Evolutionary conservation across 2,113 vertebrate species (phyloP).

Genomic region (Labeo catla): DNA sequence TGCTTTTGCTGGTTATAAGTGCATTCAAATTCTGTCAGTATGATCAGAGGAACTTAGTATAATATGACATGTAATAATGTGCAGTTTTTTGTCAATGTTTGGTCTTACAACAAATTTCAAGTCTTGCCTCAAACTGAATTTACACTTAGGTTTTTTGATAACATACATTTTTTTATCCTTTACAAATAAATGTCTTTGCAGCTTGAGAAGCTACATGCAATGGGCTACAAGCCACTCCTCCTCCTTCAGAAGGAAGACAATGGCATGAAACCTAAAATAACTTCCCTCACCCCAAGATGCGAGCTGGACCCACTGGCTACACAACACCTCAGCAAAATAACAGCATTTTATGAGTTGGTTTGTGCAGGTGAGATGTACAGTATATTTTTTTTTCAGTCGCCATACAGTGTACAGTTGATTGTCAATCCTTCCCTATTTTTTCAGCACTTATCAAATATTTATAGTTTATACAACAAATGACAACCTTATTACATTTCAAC

Average conservation of each 20-base stretch:
- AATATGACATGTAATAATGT: background rate
- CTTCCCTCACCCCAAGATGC: slow-evolving; percentile 1
- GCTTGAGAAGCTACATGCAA: slow-evolving; percentile 13
- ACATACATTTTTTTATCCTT: background rate
- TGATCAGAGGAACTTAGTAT: slow-evolving; percentile 7
- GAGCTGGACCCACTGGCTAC: background rate
- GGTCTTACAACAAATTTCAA: background rate
- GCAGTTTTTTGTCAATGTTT: background rate
- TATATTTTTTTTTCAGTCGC: background rate
- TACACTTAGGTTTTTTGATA: background rate
- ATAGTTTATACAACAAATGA: slow-evolving; percentile 5
- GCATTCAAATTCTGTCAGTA: background rate
- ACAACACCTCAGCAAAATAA: background rate
- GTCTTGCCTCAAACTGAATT: slow-evolving; percentile 13
- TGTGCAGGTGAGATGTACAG: background rate
- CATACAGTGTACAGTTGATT: background rate
- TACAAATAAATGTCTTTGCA: slow-evolving; percentile 3
- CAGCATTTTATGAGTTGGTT: background rate
- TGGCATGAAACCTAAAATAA: background rate
- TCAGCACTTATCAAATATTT: slow-evolving; percentile 1
- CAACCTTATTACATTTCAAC: background rate
- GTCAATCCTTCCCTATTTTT: background rate
- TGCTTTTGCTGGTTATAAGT: background rate
- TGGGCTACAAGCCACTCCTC: slow-evolving; percentile 11
- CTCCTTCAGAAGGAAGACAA: slow-evolving; percentile 3